Evolutionary conservation across 2,113 vertebrate genomes (phyloP).

Genomic region (Grallaria varia): DNA sequence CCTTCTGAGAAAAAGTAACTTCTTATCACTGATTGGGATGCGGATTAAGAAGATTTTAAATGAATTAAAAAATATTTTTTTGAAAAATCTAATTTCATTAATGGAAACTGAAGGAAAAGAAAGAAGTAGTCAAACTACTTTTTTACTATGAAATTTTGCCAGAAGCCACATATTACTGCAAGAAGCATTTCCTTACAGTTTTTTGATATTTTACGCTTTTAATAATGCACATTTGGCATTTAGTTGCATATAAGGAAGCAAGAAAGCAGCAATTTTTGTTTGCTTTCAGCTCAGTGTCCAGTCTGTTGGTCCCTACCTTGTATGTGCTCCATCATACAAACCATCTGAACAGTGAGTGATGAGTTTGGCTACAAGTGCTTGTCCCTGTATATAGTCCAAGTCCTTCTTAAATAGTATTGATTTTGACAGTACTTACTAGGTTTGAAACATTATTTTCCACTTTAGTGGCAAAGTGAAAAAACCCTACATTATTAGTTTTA

Average conservation of each 20-base stretch:
- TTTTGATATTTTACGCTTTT: not conserved
- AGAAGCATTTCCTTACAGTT: not conserved
- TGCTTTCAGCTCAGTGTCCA: not conserved
- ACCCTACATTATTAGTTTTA: not conserved
- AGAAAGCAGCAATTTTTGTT: not conserved
- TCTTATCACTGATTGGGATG: not conserved
- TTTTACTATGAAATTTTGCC: not conserved
- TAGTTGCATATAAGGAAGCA: not conserved
- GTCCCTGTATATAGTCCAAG: not conserved
- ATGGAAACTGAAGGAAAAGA: not conserved
- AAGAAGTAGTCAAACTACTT: not conserved
- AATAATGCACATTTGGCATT: not conserved
- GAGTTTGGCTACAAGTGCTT: not conserved
- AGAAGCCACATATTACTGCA: not conserved
- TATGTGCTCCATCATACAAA: not conserved
- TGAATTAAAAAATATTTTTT: not conserved
- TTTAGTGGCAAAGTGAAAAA: not conserved
- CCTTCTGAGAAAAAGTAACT: not conserved
- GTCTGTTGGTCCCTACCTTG: not conserved
- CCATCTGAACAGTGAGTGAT: not conserved
- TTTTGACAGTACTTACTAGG: not conserved
- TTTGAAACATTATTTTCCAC: not conserved
- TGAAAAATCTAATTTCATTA: not conserved
- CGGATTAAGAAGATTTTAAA: not conserved
- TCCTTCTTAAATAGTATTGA: not conserved